Conservation (phyloP, 1,140 invertebrate genomes). For the Chrysopa pallens region DNA sequence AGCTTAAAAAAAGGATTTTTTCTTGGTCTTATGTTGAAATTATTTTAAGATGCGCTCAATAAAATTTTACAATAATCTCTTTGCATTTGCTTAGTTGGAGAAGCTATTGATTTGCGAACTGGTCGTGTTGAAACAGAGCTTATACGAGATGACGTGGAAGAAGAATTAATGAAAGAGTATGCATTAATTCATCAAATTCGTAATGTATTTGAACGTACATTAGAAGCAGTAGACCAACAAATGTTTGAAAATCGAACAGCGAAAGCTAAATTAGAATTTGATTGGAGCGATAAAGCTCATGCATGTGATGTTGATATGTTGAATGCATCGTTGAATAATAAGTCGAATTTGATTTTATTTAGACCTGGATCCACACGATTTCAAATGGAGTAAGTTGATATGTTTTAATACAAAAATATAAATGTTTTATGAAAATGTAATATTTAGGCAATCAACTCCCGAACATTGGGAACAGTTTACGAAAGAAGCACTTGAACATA, state of each 20-base stretch:
- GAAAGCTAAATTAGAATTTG: conserved; percentile 62
- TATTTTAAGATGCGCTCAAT: too few relatives aligned
- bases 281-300: conserved; percentile 78
- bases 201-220: conserved; percentile 32
- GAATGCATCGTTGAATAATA: conserved; percentile 41
- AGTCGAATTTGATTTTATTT: conserved; percentile 43
- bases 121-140: conserved; percentile 58
- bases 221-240: conserved; percentile 55
- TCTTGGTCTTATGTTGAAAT: too few relatives aligned
- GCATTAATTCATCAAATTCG: conserved; percentile 45
- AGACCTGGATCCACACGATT: conserved; percentile 49
- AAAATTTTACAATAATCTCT: too few relatives aligned
- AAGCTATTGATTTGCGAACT: conserved; percentile 57
- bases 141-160: conserved; percentile 62
- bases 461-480: conserved; percentile 54
- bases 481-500: conserved; percentile 38
- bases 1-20: too few relatives aligned
- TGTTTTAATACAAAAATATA: too few relatives aligned
- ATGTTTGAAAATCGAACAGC: conserved; percentile 53
- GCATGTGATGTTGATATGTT: conserved; percentile 54
- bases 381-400: conserved; percentile 33
- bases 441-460: conserved; percentile 38
- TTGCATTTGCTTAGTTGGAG: conserved; percentile 15
- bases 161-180: conserved; percentile 56
- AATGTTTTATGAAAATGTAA: too few relatives aligned